These are phyloP conservation scores for Dasyurus viverrinus DNA, from an alignment of 2,113 vertebrate genomes.

Conservation along the genomic window DNA sequence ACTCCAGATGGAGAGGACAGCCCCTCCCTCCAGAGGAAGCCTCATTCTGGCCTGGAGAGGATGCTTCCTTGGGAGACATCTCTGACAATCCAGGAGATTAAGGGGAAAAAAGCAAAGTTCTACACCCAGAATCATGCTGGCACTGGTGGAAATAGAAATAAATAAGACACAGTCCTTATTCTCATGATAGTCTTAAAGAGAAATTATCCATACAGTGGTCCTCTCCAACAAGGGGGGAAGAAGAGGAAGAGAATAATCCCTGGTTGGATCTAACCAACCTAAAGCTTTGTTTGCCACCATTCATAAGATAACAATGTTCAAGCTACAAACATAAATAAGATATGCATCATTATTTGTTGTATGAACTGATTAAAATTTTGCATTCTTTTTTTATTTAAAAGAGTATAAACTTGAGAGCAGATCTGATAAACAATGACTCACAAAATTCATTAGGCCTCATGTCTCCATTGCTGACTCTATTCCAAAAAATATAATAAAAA, in stretches of 20 bases:
- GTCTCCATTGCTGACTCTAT: not conserved
- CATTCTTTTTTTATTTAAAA: not conserved
- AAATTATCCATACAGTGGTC: not conserved
- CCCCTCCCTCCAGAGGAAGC: not conserved
- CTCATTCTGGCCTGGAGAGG: not conserved
- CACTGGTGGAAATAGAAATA: not conserved
- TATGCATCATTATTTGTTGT: not conserved
- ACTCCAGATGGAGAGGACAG: not conserved
- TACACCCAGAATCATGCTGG: not conserved
- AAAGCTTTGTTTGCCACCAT: not conserved
- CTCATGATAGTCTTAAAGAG: not conserved
- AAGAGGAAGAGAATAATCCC: not conserved
- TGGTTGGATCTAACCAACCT: not conserved
- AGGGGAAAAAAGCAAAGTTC: not conserved
- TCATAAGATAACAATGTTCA: not conserved
- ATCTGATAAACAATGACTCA: not conserved
- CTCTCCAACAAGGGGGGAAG: not conserved
- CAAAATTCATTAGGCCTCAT: not conserved
- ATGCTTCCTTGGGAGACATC: not conserved
- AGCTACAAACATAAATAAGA: not conserved
- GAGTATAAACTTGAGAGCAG: not conserved
- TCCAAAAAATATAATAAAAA: not conserved
- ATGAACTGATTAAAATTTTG: not conserved
- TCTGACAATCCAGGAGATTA: not conserved
- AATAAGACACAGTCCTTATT: not conserved